Base-by-base conservation (phyloP, 2,888 invertebrate species). In the Uloborus plumipes region DNA sequence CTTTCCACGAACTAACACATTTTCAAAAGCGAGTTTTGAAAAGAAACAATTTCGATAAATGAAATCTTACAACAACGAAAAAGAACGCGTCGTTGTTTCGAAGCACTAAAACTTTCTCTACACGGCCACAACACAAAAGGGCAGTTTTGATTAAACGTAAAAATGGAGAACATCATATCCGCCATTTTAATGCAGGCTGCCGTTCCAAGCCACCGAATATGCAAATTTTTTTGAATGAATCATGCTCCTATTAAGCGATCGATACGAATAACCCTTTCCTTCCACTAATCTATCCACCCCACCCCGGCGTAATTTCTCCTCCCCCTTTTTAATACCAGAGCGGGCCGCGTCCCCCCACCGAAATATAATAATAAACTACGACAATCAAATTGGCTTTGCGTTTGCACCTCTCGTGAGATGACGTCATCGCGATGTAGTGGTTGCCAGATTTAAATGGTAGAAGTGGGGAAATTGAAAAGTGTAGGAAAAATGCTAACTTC, bases 341-440 rank as follows among this genome's bases (percentile, higher is more conserved):
- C n/a, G 49, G 64, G n/a, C 64, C 64, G 39, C 39, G 9, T 20
- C 73, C 51, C 79, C 53, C 55, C 80, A 70, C 55, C 69, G 80
- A 81, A 81, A 81, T 81, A 81, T 70, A 81, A 81, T 81, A 81
- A 81, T 81, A 81, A 81, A 81, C 69, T 74, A 70, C 80, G 80
- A 81, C 80, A 81, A 81, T 81, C 80, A 81, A 81, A 81, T 81
- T 81, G 80, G 73, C 74, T 70, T 74, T 64, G 79, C 73, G 79
- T 79, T 74, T 80, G 80, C 80, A 80, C 80, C 80, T 80, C 66
- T 58, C 69, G 58, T 39, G 39, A 66, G 64, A 74, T 81, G 80
- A 81, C 80, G 74, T 81, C 80, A 81, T 55, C 70, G 11, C 39
- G 20, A 55, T 74, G 80, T 81, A 81, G 74, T 69, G 62, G 80